Evolutionary conservation across 2,113 vertebrate species (phyloP), one percentile per base, ranked within the genome.

Genomic region (Psilopogon haemacephalus): DNA sequence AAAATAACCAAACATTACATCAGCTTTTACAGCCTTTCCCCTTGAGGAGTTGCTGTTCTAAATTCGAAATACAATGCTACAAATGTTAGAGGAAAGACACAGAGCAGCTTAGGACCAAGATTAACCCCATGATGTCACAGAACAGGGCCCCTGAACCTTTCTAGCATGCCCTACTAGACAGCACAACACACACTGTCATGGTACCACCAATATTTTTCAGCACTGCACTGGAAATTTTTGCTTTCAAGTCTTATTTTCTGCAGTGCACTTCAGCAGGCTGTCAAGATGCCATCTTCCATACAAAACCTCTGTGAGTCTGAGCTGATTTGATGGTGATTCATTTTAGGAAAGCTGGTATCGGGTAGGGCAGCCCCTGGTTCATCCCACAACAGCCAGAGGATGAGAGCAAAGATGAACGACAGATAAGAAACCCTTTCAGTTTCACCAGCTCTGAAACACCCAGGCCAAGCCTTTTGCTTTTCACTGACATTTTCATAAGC

Each of bases 1-100:
- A 75, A 82, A 92, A 78, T 38, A 89, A 87, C 15, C 40, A 92
- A 96, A 89, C 20, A 44, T 73, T 83, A 73, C 17, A 4, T 82
- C 83, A 77, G 38, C 58, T 79, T 84, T 87, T 87, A 88, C 80
- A 92, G 7, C 26, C 19, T 86, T 91, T 79, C 52, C 48, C 62
- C 82, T n/a, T 84, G 59, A 91, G 55, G 27, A 73, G n/a, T 42
- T 86, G 46, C 52, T 63, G 74, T 64, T 81, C 76, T 92, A 38
- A 33, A 81, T 85, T 6, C 83, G 63, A 90, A 92, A 87, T n/a
- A 48, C 1, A 59, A 37, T 14, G 17, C 42, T 73, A 23, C 40
- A 56, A 76, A 68, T 10, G 28, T 59, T 83, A 90, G 24, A 55
- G 44, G 21, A 82, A 84, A 89, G 74, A 50, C 33, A 35, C 1